These are phyloP conservation scores for Corydoras maculifer DNA, from an alignment of 2,113 vertebrate species.

Conservation along the genomic window DNA sequence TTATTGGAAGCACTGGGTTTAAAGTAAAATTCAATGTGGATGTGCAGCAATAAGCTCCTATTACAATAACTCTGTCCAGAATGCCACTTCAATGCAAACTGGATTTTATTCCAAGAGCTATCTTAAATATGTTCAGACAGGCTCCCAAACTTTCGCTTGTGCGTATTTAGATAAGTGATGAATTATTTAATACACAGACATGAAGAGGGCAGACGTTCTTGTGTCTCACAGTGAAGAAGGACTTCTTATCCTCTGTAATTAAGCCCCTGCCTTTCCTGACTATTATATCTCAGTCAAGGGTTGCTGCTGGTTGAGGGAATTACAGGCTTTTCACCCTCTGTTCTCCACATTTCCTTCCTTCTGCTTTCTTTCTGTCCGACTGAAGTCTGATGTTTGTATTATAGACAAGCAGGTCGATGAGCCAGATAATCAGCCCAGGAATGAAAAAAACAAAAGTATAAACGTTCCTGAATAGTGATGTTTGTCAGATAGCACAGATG, in stretches of 20 bases:
- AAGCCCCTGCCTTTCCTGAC: conserved; percentile 44
- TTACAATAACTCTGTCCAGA: too few relatives aligned
- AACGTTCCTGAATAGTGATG: background rate
- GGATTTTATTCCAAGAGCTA: too few relatives aligned
- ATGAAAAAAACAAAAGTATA: background rate
- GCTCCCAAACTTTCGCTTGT: too few relatives aligned
- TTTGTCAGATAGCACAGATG: conserved; percentile 7
- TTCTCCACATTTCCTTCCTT: conserved; percentile 21
- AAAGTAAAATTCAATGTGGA: too few relatives aligned
- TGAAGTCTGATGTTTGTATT: background rate
- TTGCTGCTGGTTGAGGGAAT: conserved; percentile 47
- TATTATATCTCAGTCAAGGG: conserved; percentile 24
- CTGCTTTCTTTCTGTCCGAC: background rate
- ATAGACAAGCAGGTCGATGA: background rate
- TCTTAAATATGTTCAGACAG: too few relatives aligned
- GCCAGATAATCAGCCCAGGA: background rate
- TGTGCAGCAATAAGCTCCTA: too few relatives aligned
- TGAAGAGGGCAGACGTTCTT: too few relatives aligned
- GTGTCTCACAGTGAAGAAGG: conserved; percentile 31
- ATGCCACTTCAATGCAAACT: too few relatives aligned
- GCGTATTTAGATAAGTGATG: too few relatives aligned
- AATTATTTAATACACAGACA: too few relatives aligned
- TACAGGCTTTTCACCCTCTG: conserved; percentile 48
- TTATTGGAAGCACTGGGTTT: too few relatives aligned
- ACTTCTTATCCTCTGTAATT: conserved; percentile 55